A percentile compares a stretch with the other conserved stretches of the same genome.
phyloP scores from a whole-genome alignment of 1,140 invertebrate species.

The Tetramorium parvispinum region DNA sequence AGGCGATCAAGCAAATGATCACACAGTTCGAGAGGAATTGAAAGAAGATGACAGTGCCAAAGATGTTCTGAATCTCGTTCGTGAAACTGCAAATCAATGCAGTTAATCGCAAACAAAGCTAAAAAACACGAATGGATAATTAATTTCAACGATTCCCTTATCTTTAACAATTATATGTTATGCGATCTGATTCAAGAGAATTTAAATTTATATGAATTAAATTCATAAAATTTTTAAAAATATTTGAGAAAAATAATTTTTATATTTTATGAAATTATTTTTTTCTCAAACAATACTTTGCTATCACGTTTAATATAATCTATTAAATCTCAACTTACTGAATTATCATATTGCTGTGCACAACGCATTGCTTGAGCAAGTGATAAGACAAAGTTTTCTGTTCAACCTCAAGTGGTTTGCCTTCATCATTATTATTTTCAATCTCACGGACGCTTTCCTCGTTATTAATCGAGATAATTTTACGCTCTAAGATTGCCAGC shows the following conservation, averaged over 20 bases:
- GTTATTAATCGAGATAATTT: conserved; percentile 60
- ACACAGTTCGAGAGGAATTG: conserved; percentile 86
- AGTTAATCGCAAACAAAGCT: background rate
- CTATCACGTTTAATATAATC: background rate
- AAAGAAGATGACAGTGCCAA: conserved; percentile 83
- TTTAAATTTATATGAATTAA: background rate
- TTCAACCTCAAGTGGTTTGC: too few species aligned
- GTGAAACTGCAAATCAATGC: conserved; percentile 69
- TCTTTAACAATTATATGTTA: background rate
- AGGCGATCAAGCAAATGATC: conserved; percentile 86
- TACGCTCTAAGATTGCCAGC: conserved; percentile 72
- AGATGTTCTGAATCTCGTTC: conserved; percentile 76
- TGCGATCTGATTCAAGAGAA: background rate
- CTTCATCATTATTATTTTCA: background rate
- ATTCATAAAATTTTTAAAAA: background rate
- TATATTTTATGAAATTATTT: background rate
- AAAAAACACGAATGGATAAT: conserved; percentile 23
- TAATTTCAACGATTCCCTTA: background rate
- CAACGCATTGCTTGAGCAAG: conserved; percentile 62
- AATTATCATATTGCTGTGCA: conserved; percentile 72
- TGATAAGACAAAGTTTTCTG: background rate
- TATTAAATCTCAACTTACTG: conserved; percentile 59
- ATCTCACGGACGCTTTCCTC: background rate
- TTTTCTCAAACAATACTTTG: background rate
- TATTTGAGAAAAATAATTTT: background rate